Evolutionary conservation across 2,113 vertebrate genomes (phyloP), one percentile per base, ranked within the genome.

Genomic region (Zosterops borbonicus): DNA sequence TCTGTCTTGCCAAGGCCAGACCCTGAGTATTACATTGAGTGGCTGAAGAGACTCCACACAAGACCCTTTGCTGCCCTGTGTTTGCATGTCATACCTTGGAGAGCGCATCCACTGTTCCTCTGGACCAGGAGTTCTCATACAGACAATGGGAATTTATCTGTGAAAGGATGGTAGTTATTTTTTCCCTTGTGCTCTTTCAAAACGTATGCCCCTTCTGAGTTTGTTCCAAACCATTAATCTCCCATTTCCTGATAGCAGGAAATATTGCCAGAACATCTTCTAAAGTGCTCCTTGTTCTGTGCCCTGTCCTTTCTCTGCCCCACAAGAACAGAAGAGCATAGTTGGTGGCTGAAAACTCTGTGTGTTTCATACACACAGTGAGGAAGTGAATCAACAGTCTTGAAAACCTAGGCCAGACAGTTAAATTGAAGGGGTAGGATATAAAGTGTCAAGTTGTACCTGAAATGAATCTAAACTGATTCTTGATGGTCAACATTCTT

Each of bases 211-310:
- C 53, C 58, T 84, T 63, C 69, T 89, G 77, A 95, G 44, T 79
- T 91, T 58, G 41, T 92, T 92, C 84, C 89, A 95, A 89, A 85
- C 58, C 21, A 35, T 73, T 87, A 94, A 94, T 95, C 87, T 58
- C 85, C 46, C n/a, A 39, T 87, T 94, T 94, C 74, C 89, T 85
- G 94, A 82, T 82, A 89, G 70, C 87, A 87, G 94, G 53, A 96
- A 84, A 55, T 76, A 73, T 7, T 82, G 81, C 84, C 93, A 92
- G 27, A 93, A 92, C 70, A 77, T 81, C 84, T 74, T 94, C 86
- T 94, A 3, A 90, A 89, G 63, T 83, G 89, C 81, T 82, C 35
- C 81, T 92, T 91, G 91, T 92, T 92, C 58, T 82, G 77, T 0
- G 1, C 62, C 76, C 27, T 87, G 41, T 85, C 31, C 13, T 77